Conservation (phyloP, 2,888 invertebrate species). For the Callosobruchus maculatus region DNA sequence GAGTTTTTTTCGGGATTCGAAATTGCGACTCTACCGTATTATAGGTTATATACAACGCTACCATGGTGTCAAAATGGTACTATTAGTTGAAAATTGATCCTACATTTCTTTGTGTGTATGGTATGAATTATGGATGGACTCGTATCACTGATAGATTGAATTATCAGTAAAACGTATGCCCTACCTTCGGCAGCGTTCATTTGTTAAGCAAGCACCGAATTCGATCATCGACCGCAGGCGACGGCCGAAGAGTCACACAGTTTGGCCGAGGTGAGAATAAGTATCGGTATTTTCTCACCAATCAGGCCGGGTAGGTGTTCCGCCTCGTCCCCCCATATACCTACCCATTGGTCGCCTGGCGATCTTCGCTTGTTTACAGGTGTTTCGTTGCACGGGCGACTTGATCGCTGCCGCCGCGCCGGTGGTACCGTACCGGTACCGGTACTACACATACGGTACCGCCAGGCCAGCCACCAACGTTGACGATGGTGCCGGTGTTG, state of each 20-base stretch:
- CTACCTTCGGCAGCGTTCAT: not conserved
- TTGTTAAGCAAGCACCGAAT: not conserved
- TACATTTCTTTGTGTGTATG: no score
- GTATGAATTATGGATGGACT: no score
- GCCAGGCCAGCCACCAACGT: not conserved
- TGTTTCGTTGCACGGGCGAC: not conserved
- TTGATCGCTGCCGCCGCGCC: not conserved
- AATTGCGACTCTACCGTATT: no score
- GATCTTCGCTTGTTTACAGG: not conserved
- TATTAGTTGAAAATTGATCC: no score
- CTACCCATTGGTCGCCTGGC: conserved; percentile 10
- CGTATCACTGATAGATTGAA: no score
- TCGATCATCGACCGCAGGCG: not conserved
- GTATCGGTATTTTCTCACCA: conserved; percentile 31
- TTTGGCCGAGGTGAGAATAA: conserved; percentile 27
- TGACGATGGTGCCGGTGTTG: not conserved
- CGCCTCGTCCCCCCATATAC: conserved; percentile 29
- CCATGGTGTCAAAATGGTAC: no score
- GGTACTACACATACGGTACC: no score
- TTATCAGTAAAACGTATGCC: no score
- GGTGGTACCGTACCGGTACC: not conserved
- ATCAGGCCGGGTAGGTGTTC: conserved; percentile 25
- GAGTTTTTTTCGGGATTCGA: no score
- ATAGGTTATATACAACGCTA: no score
- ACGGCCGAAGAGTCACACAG: not conserved